Conservation (phyloP, 2,797 vertebrate species). For the Ctenosaura bakeri region DNA sequence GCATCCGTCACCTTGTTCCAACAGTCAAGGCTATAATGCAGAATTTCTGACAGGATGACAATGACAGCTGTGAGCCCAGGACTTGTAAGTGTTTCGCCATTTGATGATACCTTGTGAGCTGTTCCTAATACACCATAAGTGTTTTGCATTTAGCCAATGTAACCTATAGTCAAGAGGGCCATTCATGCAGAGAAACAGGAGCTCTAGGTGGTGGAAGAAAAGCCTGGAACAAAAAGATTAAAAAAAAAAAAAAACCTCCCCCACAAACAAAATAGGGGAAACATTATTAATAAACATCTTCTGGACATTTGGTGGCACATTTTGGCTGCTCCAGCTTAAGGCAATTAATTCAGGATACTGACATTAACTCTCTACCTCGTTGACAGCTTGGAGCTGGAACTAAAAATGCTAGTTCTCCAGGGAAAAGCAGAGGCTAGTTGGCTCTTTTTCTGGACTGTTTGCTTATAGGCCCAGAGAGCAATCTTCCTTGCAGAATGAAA, state of each 20-base stretch:
- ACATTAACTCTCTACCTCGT: slow-evolving; percentile 99
- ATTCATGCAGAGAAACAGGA: slow-evolving; percentile 45
- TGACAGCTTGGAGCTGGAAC: slow-evolving; percentile 99
- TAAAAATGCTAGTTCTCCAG: slow-evolving; percentile 99
- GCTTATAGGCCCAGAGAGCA: slow-evolving; percentile 99
- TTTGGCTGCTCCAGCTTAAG: slow-evolving; percentile 94
- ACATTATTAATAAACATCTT: slow-evolving; percentile 86
- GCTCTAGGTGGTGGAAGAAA: slow-evolving; percentile 61
- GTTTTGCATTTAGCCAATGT: slow-evolving; percentile 71
- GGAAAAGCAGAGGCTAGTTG: slow-evolving; percentile 98
- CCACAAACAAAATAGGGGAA: slow-evolving; percentile 64
- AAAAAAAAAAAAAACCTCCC: background rate
- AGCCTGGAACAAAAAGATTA: slow-evolving; percentile 65
- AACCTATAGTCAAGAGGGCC: background rate
- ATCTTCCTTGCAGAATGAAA: slow-evolving; percentile 99
- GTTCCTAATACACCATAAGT: slow-evolving; percentile 68
- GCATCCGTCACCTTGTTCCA: slow-evolving; percentile 1
- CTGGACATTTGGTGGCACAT: slow-evolving; percentile 95
- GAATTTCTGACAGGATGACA: background rate
- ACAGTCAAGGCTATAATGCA: background rate
- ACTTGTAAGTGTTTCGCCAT: slow-evolving; percentile 25
- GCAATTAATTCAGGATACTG: slow-evolving; percentile 99
- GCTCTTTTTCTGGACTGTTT: slow-evolving; percentile 99
- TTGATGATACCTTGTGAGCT: slow-evolving; percentile 40
- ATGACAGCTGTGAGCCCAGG: background rate